Base-by-base conservation (phyloP, 1,140 invertebrate species). In the Tetragnatha versicolor region DNA sequence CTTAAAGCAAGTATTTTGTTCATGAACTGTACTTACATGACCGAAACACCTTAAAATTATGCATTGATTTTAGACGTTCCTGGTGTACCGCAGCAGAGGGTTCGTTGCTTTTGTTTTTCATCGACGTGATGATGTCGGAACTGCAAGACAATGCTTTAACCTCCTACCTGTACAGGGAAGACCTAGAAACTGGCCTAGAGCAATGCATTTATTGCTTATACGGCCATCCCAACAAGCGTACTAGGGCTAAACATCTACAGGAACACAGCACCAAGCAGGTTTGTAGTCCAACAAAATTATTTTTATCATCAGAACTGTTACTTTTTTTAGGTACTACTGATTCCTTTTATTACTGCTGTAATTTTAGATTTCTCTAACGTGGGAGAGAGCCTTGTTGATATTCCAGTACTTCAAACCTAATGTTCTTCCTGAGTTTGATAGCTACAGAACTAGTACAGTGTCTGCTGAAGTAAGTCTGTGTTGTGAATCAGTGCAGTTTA, bases 151-250 rank as follows among this genome's bases (percentile, higher is more conserved):
- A 37, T 20, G 31, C 33, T 5, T 51, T 31, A 20, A 82, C 77
- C 31, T 68, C 82, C 17, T 79, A 81, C 27, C 80, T 82, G 7
- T 83, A 79, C 69, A 77, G 78, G 31, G 87, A 89, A 81, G 89
- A 79, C 51, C 86, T 95, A 3, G 88, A 89, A 51, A 90, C 92
- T 72, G 90, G 92, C 69, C 86, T 96, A 75, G 94, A 97, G 82
- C 95, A 98, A 85, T 92, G 93, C 82, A 91, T 96, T 60, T 95
- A 90, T 84, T 98, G 95, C 85, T 86, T 98, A 2, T 97, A 93
- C 85, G 91, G 91, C 25, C 93, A 96, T 87, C 93, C 94, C 1
- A 90, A 90, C 79, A 94, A 92, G 85, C 93, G 91, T 83, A 90
- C 87, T 2, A 92, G 92, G 82, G 85, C 87, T 29, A 85, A 83